Evolutionary conservation across 2,797 vertebrate species (phyloP).

Genomic region (Agapornis canus): DNA sequence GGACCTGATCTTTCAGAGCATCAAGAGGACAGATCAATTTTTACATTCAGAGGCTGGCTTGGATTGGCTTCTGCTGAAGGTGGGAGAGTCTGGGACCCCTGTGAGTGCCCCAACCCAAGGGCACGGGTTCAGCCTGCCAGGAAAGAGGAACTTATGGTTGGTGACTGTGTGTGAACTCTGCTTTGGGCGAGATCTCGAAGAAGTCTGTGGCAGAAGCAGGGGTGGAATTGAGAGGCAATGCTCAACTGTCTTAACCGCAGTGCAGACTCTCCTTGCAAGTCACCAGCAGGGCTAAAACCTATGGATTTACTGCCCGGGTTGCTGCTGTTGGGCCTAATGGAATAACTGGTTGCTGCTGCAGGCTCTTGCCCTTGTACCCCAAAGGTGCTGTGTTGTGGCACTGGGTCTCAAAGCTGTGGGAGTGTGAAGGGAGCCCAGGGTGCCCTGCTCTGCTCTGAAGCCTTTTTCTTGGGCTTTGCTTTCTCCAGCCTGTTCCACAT

Average conservation of each 20-base stretch:
- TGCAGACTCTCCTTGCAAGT: neutral
- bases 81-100: neutral
- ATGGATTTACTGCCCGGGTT: accelerated
- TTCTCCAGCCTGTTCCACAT: neutral
- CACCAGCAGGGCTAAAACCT: accelerated
- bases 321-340: neutral
- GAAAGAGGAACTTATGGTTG: neutral
- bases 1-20: neutral
- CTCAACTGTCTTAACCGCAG: conserved; percentile 57
- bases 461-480: neutral
- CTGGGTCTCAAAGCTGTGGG: neutral
- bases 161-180: neutral
- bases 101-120: neutral
- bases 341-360: neutral
- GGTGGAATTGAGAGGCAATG: neutral
- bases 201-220: neutral
- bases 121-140: accelerated
- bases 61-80: neutral
- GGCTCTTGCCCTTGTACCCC: accelerated
- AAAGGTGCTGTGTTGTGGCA: too few relatives aligned
- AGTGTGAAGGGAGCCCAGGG: neutral
- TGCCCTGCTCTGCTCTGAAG: neutral
- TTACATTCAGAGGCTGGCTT: neutral
- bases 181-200: neutral
- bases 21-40: neutral